Evolutionary conservation across 2,113 vertebrate genomes (phyloP).

Genomic region (Cochlearius cochlearius): DNA sequence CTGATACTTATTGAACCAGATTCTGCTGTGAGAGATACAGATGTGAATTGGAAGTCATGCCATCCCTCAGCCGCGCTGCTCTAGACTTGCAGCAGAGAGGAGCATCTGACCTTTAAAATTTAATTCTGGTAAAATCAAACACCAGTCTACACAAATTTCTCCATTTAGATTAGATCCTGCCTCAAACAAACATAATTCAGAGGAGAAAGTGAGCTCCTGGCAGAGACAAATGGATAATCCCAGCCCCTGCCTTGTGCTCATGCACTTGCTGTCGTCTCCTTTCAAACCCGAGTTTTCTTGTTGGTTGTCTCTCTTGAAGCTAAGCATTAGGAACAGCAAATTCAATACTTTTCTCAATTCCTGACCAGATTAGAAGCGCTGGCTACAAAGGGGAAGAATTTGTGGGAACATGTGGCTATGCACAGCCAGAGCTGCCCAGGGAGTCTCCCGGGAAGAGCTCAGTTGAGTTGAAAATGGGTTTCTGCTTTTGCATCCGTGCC

Average conservation of each 20-base stretch:
- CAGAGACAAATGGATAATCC: constrained; percentile 26
- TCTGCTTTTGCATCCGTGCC: background rate
- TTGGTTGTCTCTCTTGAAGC: background rate
- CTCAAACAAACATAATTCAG: background rate
- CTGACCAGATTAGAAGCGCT: background rate
- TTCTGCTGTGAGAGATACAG: background rate
- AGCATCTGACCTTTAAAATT: background rate
- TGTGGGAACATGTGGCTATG: background rate
- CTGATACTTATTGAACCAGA: background rate
- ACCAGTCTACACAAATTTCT: background rate
- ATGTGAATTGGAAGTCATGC: background rate
- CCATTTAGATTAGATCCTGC: background rate
- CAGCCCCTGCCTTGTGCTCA: background rate
- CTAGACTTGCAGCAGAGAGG: background rate
- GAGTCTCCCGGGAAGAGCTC: background rate
- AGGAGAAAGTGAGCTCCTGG: background rate
- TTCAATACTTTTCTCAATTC: background rate
- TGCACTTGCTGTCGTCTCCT: background rate
- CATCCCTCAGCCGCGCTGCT: background rate
- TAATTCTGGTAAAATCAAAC: background rate
- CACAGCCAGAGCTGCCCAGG: background rate
- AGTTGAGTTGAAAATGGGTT: background rate
- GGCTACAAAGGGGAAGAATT: background rate
- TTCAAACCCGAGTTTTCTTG: background rate
- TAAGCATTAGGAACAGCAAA: background rate